A percentile compares a stretch with the other conserved stretches of the same genome.
These are phyloP conservation scores for Nephrotoma flavescens DNA, from an alignment of 2,888 invertebrate genomes.

Conservation along the genomic window DNA sequence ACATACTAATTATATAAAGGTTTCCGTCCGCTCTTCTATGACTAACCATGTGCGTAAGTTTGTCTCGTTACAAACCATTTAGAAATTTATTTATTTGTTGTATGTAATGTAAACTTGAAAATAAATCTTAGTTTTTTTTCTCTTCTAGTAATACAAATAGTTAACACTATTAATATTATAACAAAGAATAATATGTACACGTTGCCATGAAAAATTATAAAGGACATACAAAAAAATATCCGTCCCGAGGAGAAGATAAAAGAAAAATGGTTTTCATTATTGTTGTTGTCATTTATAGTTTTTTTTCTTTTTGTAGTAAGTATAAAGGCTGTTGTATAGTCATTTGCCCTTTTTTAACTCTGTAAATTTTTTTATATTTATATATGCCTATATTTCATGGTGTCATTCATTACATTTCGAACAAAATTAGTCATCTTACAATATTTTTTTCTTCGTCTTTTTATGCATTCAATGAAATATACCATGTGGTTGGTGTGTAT, in stretches of 20 bases:
- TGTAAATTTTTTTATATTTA: neutral
- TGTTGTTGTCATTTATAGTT: neutral
- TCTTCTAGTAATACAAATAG: neutral
- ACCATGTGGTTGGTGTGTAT: neutral
- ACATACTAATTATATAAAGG: neutral
- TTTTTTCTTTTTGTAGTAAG: neutral
- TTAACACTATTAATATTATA: neutral
- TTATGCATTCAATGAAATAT: neutral
- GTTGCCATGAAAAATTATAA: neutral
- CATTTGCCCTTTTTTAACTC: neutral
- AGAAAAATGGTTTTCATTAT: neutral
- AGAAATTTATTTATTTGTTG: neutral
- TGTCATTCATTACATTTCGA: neutral
- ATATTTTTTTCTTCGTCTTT: neutral
- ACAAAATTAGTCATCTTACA: neutral
- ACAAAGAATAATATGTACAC: neutral
- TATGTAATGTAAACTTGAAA: neutral
- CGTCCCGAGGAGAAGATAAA: neutral
- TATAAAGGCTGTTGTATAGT: neutral
- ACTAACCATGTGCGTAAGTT: neutral
- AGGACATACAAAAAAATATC: neutral
- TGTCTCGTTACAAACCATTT: neutral
- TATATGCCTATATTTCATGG: neutral
- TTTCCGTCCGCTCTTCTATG: neutral
- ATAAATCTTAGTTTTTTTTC: neutral